A percentile compares a stretch with the other conserved stretches of the same genome.
Evolutionary conservation across 2,113 vertebrate genomes (phyloP).

Genomic region (Hippocampus mohnikei): DNA sequence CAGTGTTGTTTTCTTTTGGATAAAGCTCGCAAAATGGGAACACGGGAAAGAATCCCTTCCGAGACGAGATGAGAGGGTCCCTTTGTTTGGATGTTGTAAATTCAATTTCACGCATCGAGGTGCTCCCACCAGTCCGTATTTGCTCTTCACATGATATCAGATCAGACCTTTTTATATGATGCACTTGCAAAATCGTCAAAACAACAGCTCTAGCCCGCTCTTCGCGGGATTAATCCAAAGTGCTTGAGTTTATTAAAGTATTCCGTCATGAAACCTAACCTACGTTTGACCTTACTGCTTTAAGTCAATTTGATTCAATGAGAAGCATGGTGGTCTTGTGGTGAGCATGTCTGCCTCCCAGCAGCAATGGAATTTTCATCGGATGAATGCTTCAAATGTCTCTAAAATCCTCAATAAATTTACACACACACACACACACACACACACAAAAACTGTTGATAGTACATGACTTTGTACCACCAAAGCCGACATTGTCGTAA

Average conservation of each 20-base stretch:
- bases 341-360: not conserved
- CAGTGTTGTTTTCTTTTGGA: not conserved
- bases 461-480: too few relatives aligned
- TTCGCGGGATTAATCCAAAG: constrained; percentile 24
- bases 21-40: constrained; percentile 15
- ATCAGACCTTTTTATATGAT: constrained; percentile 15
- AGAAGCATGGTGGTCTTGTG: not conserved
- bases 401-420: too few relatives aligned
- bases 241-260: not conserved
- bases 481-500: too few relatives aligned
- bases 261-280: not conserved
- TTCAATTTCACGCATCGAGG: constrained; percentile 13
- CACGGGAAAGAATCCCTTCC: not conserved
- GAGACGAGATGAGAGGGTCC: constrained; percentile 1
- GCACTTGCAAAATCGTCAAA: constrained; percentile 11
- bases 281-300: not conserved
- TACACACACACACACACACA: too few relatives aligned
- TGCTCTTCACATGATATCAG: constrained; percentile 11
- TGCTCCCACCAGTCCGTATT: constrained; percentile 17
- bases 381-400: too few relatives aligned
- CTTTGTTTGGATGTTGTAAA: constrained; percentile 6
- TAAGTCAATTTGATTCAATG: not conserved
- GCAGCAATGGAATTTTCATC: not conserved
- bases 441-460: too few relatives aligned
- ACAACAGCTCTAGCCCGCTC: constrained; percentile 17